Evolutionary conservation across 2,797 vertebrate genomes (phyloP).

Genomic region (Eptatretus atami): DNA sequence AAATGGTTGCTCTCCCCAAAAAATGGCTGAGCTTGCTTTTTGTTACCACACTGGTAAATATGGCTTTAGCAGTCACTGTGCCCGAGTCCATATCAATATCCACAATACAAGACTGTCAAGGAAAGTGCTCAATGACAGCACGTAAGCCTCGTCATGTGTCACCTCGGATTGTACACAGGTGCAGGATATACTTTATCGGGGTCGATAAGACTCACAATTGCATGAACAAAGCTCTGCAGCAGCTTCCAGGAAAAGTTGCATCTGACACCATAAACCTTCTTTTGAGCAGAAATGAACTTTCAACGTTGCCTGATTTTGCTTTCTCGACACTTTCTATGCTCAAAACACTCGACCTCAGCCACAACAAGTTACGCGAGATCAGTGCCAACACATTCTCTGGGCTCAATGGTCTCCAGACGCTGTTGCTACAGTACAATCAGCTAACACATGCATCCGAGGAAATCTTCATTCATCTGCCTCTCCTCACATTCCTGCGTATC

Average conservation of each 20-base stretch:
- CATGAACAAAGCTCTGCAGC: constrained; percentile 42
- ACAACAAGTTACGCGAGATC: constrained; percentile 51
- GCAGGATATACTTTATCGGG: constrained; percentile 36
- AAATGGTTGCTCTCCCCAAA: too few species aligned
- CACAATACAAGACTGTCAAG: constrained; percentile 15
- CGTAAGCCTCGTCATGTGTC: not conserved
- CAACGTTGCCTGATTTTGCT: constrained; percentile 38
- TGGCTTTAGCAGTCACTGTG: too few species aligned
- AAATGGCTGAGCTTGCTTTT: too few species aligned
- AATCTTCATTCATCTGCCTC: constrained; percentile 34
- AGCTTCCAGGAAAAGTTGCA: constrained; percentile 37
- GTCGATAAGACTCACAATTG: constrained; percentile 74
- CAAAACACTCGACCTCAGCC: constrained; percentile 64
- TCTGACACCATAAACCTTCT: constrained; percentile 57
- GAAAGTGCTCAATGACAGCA: constrained; percentile 17
- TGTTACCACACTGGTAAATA: too few species aligned
- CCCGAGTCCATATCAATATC: too few species aligned
- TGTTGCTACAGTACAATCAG: constrained; percentile 64
- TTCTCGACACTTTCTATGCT: constrained; percentile 44
- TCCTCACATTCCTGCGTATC: constrained; percentile 47
- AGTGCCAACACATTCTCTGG: constrained; percentile 46
- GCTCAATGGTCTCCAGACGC: constrained; percentile 40
- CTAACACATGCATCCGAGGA: constrained; percentile 39
- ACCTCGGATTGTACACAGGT: constrained; percentile 12
- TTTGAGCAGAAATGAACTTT: constrained; percentile 51